Conservation (phyloP, 2,113 vertebrate genomes). For the Pachycephala philippinensis region DNA sequence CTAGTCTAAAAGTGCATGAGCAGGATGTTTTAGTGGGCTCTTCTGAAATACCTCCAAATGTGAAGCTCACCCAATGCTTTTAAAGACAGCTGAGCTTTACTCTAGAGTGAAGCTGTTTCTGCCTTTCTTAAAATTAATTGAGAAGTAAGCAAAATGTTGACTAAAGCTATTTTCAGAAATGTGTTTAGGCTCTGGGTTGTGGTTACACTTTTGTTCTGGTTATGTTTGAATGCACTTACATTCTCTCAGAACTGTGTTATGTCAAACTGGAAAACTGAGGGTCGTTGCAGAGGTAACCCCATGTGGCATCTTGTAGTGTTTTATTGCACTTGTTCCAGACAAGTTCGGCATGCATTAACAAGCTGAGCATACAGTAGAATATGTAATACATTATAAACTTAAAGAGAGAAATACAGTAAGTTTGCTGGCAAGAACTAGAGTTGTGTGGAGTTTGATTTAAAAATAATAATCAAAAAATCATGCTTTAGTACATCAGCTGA, state of each 20-base stretch:
- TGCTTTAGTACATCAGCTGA: not conserved
- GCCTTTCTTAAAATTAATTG: not conserved
- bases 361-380: not conserved
- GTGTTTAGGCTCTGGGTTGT: not conserved
- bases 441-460: not conserved
- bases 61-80: not conserved
- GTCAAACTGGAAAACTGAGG: not conserved
- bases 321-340: not conserved
- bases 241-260: not conserved
- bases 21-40: not conserved
- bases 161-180: not conserved
- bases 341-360: not conserved
- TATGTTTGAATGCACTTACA: not conserved
- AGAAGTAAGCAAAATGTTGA: not conserved
- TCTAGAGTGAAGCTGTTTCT: not conserved
- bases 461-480: not conserved
- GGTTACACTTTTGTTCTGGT: not conserved
- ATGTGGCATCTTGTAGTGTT: not conserved
- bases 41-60: not conserved
- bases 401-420: not conserved
- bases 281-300: not conserved
- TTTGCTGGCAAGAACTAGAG: not conserved
- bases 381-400: not conserved
- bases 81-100: not conserved
- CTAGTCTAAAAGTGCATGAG: fast-evolving